Conservation (phyloP, 2,113 vertebrate genomes). For the Cinclus mexicanus region DNA sequence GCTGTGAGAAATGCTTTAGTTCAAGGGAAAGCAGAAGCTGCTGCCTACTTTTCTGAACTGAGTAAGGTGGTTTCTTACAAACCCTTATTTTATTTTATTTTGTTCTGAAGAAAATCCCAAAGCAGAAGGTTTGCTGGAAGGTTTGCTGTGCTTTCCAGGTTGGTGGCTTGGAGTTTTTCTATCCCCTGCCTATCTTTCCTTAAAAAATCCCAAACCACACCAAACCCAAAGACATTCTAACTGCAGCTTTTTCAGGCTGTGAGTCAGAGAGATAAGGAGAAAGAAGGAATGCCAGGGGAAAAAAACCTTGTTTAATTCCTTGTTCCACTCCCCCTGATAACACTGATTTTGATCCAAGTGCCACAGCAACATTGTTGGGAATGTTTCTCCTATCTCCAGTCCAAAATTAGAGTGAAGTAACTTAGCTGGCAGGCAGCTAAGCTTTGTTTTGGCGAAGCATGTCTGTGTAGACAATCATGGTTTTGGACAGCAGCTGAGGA, state of each 20-base stretch:
- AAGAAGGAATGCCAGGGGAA: not conserved
- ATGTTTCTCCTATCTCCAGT: slow-evolving; percentile 35
- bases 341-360: slow-evolving; percentile 11
- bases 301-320: not conserved
- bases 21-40: not conserved
- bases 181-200: not conserved
- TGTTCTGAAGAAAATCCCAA: not conserved
- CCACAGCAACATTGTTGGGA: slow-evolving; percentile 4
- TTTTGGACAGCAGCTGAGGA: not conserved
- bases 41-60: not conserved
- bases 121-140: not conserved
- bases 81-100: not conserved
- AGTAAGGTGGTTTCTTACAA: not conserved
- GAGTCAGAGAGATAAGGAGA: not conserved
- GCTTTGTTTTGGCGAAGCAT: not conserved
- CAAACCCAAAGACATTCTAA: not conserved
- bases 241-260: not conserved
- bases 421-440: not conserved
- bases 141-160: not conserved
- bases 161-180: not conserved
- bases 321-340: not conserved
- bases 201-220: not conserved
- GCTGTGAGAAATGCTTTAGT: not conserved
- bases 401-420: slow-evolving; percentile 33
- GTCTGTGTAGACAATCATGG: not conserved